Evolutionary conservation across 1,140 invertebrate species (phyloP).

Genomic region (Solen grandis): DNA sequence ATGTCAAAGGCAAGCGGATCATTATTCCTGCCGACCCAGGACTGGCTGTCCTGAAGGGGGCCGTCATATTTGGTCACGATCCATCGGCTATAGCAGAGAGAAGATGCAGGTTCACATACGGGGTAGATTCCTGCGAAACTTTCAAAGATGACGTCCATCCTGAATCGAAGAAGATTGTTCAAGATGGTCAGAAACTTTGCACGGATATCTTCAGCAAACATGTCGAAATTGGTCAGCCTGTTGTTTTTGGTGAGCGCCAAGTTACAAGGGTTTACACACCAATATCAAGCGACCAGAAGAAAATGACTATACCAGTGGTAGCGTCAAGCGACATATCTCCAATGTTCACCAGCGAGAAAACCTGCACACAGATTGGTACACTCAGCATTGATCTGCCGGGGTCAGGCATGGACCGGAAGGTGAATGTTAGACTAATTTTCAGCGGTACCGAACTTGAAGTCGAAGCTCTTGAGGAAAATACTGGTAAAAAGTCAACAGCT

Average conservation of each 20-base stretch:
- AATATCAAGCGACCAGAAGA: neutral
- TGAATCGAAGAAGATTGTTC: neutral
- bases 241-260: slow-evolving; percentile 19
- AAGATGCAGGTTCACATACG: slow-evolving; percentile 45
- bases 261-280: slow-evolving; percentile 8
- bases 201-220: slow-evolving; percentile 40
- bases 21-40: slow-evolving; percentile 30
- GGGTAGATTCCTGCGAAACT: slow-evolving; percentile 5
- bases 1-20: neutral
- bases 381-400: slow-evolving; percentile 31
- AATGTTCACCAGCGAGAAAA: slow-evolving; percentile 7
- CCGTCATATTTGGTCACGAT: slow-evolving; percentile 52
- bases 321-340: slow-evolving; percentile 19
- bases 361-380: slow-evolving; percentile 18
- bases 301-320: slow-evolving; percentile 2
- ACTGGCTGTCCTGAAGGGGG: slow-evolving; percentile 29
- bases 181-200: slow-evolving; percentile 26
- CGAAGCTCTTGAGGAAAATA: slow-evolving; percentile 9
- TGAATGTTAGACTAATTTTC: slow-evolving; percentile 15
- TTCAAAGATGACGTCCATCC: slow-evolving; percentile 29
- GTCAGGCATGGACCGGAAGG: neutral
- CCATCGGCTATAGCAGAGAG: slow-evolving; percentile 35
- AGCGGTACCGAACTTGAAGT: slow-evolving; percentile 44
- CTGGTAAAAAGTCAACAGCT: slow-evolving; percentile 10
- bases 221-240: slow-evolving; percentile 15